These are phyloP conservation scores for Macropodus opercularis DNA, from an alignment of 2,797 vertebrate genomes.

Conservation along the genomic window DNA sequence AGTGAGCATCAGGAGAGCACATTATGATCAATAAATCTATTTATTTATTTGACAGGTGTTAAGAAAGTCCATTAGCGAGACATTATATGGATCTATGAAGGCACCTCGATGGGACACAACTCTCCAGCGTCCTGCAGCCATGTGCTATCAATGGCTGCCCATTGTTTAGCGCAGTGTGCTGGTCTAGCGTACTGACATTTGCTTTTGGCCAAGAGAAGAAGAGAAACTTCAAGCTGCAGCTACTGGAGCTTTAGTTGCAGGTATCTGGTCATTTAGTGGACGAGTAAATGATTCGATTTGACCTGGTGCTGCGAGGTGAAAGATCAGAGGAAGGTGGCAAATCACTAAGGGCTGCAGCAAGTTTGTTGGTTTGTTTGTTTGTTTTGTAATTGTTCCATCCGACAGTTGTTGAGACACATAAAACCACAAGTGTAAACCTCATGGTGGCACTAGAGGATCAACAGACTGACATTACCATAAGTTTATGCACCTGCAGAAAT, in stretches of 20 bases:
- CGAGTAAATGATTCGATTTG: background rate
- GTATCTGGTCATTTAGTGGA: background rate
- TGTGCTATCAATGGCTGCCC: no score
- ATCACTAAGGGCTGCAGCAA: background rate
- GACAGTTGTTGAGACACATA: background rate
- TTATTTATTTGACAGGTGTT: no score
- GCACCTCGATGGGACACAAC: background rate
- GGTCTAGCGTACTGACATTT: background rate
- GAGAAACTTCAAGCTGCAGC: no score
- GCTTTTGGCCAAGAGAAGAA: no score
- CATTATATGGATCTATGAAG: background rate
- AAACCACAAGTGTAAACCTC: background rate
- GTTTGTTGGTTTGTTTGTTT: no score
- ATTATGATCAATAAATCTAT: no score
- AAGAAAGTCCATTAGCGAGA: no score
- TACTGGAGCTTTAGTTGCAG: no score
- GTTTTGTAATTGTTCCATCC: background rate
- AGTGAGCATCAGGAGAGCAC: no score
- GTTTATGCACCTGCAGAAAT: conserved; percentile 53
- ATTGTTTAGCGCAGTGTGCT: background rate
- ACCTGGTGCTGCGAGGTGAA: background rate
- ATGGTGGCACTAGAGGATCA: background rate
- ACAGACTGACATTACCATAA: background rate
- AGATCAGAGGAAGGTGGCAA: background rate
- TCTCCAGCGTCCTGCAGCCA: background rate